These are phyloP conservation scores for Drosophila novamexicana DNA, from an alignment of 1,140 invertebrate species.

Conservation along the genomic window DNA sequence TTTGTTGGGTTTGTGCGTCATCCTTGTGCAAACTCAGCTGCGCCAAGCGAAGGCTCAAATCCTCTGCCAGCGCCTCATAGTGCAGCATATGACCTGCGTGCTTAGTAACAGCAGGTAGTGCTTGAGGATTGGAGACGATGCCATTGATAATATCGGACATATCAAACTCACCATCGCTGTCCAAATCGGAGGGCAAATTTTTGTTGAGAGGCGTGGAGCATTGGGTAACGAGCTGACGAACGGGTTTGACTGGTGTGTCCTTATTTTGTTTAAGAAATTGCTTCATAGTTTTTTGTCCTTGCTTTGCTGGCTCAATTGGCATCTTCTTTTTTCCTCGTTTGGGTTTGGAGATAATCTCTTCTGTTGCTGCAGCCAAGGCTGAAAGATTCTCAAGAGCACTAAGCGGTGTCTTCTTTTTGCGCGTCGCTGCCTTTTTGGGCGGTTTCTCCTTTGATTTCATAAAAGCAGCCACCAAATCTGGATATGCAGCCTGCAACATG, in stretches of 20 bases:
- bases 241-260: slow-evolving; percentile 40
- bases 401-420: slow-evolving; percentile 84
- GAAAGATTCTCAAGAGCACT: slow-evolving; percentile 74
- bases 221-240: slow-evolving; percentile 38
- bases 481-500: slow-evolving; percentile 88
- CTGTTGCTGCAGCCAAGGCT: slow-evolving; percentile 58
- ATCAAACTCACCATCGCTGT: slow-evolving; percentile 84
- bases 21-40: slow-evolving; percentile 45
- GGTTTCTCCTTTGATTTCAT: slow-evolving; percentile 86
- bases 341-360: slow-evolving; percentile 43
- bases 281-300: slow-evolving; percentile 67
- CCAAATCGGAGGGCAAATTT: slow-evolving; percentile 61
- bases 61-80: slow-evolving; percentile 57
- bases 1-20: background rate
- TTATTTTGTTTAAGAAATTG: slow-evolving; percentile 75
- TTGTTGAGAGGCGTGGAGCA: slow-evolving; percentile 73
- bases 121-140: slow-evolving; percentile 85
- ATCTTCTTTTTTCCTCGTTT: slow-evolving; percentile 54
- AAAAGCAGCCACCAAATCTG: slow-evolving; percentile 87
- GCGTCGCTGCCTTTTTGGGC: slow-evolving; percentile 69
- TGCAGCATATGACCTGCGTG: slow-evolving; percentile 60
- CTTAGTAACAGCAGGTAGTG: slow-evolving; percentile 37
- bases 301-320: slow-evolving; percentile 44
- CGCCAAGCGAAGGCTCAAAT: slow-evolving; percentile 59
- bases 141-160: slow-evolving; percentile 87